Evolutionary conservation across 2,797 vertebrate genomes (phyloP), one percentile per base, ranked within the genome.

Genomic region (Paramormyrops hopkinsi): DNA sequence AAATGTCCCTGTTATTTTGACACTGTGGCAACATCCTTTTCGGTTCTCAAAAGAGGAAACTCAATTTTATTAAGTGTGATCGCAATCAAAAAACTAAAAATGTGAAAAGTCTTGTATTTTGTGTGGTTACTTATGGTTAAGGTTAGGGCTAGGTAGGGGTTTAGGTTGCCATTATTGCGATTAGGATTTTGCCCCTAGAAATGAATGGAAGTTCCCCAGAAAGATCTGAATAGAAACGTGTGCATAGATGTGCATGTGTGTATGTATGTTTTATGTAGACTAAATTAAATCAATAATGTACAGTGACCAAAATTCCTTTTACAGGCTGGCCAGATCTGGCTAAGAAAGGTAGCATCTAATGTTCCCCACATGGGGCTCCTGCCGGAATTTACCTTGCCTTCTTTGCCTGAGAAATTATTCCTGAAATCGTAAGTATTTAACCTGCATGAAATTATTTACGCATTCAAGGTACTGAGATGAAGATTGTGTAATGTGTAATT

Each of bases 391-490:
- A 94, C 93, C 91, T 93, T 97, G 54, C 96, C 97, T 89, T 95
- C 93, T 90, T 92, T 98, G 91, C 97, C 98, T 89, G 96, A 98
- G 90, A 96, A 96, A 84, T 91, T 99, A 9, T 99, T 97, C 94
- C 95, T 98, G 93, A 97, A 97, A 93, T 95, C 96, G 98, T 99
- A 96, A 92, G 95, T 93, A 87, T 48, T 59, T 90, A 90, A 79
- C 46, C 17, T 5, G 87, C 17, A 44, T 89, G 19, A 46, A 62
- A 5, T 44, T 29, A 8, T 6, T 56, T 48, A 29, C 65, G 48
- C 89, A n/a, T 3, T 50, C 5, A 17, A 83, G 65, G n/a, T 44
- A 25, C 14, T 59, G 59, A 22, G 25, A 25, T 19, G 41, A 17
- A 29, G 2, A 46, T 37, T 7, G 17, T 51, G 11, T 90, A 85